phyloP scores from a whole-genome alignment of 2,888 invertebrate species.

The Phaonia tiefii region DNA sequence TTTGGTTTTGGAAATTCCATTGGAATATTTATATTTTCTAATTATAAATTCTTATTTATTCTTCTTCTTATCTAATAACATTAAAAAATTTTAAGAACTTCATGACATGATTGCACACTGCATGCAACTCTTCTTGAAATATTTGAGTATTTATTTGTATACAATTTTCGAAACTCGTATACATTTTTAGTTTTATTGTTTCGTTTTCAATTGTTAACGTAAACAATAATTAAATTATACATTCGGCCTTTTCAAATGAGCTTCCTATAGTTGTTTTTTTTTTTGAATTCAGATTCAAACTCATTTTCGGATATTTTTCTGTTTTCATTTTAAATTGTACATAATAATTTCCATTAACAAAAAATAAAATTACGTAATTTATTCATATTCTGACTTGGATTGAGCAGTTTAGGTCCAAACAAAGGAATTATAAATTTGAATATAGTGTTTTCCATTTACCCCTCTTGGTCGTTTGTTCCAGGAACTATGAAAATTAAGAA shows the following conservation, averaged over 20 bases:
- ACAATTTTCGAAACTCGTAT: not conserved
- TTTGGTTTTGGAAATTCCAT: too few species aligned
- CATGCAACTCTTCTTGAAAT: not conserved
- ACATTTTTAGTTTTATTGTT: not conserved
- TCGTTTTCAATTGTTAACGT: conserved; percentile 12
- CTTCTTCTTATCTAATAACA: conserved; percentile 10
- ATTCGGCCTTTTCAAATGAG: conserved; percentile 7
- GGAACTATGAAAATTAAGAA: not conserved
- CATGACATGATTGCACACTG: not conserved
- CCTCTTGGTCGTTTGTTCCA: not conserved
- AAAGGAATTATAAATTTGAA: not conserved
- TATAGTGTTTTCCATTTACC: not conserved
- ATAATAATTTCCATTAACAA: conserved; percentile 7
- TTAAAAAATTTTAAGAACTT: not conserved
- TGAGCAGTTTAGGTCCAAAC: not conserved
- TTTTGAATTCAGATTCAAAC: not conserved
- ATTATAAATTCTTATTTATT: conserved; percentile 1
- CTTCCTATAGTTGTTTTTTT: not conserved
- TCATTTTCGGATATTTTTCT: not conserved
- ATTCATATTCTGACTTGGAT: not conserved
- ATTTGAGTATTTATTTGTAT: conserved; percentile 8
- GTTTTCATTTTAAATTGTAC: not conserved
- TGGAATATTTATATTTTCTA: not conserved
- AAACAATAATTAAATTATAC: not conserved
- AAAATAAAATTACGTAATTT: conserved; percentile 15